phyloP scores from a whole-genome alignment of 2,113 vertebrate species.

The Chloropsis hardwickii region DNA sequence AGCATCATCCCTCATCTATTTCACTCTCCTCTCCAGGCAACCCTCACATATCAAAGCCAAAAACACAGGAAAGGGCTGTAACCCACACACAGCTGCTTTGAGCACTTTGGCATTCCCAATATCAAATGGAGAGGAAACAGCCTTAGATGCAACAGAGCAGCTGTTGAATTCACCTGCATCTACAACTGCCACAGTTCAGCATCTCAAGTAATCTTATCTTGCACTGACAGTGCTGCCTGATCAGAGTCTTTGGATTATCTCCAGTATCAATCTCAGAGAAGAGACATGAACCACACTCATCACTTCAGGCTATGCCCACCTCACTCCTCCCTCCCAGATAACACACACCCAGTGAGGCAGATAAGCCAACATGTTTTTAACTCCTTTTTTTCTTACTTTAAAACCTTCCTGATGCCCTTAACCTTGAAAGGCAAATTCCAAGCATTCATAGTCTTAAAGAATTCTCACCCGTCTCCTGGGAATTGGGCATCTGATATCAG shows the following conservation, averaged over 20 bases:
- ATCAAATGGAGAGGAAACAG: neutral
- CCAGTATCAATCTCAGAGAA: conserved; percentile 74
- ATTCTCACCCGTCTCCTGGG: conserved; percentile 90
- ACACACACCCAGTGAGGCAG: accelerated
- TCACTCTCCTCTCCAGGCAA: neutral
- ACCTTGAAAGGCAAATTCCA: neutral
- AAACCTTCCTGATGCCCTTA: neutral
- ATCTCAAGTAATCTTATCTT: neutral
- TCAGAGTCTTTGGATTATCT: conserved; percentile 68
- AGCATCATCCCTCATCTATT: neutral
- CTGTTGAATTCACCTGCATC: neutral
- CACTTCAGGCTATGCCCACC: conserved; percentile 39
- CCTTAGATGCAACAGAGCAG: neutral
- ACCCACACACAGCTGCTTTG: neutral
- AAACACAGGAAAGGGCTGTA: neutral
- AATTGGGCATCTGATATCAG: conserved; percentile 97
- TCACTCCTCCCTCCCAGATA: neutral
- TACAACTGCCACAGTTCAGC: accelerated
- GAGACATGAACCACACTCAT: conserved; percentile 77
- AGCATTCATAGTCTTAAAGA: neutral
- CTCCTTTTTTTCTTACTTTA: neutral
- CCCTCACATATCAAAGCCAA: neutral
- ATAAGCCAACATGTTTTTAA: neutral
- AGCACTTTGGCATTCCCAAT: neutral
- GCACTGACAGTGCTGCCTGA: neutral